These are phyloP conservation scores for Oscheius sp. DNA, from an alignment of 2,888 invertebrate species.

Conservation along the genomic window DNA sequence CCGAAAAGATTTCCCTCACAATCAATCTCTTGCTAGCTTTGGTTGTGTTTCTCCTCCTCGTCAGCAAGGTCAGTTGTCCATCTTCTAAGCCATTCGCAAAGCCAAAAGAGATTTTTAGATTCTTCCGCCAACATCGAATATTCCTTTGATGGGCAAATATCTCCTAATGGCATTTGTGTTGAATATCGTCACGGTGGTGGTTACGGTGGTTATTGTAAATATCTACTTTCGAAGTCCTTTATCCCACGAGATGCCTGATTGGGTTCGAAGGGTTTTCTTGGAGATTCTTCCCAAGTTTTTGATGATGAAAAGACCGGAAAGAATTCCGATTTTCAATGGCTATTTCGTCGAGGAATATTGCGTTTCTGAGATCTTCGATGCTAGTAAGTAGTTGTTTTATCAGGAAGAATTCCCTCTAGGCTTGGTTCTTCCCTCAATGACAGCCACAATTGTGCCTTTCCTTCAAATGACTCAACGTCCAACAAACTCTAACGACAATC, in stretches of 20 bases:
- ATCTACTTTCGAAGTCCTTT: constrained; percentile 96
- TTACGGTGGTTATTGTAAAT: constrained; percentile 75
- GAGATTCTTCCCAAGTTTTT: constrained; percentile 80
- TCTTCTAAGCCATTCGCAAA: neutral
- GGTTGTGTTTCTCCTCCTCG: constrained; percentile 97
- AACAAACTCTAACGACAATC: constrained; percentile 34
- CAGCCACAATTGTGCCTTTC: constrained; percentile 68
- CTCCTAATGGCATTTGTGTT: constrained; percentile 96
- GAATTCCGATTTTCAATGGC: constrained; percentile 63
- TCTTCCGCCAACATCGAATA: constrained; percentile 94
- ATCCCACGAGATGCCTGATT: constrained; percentile 98
- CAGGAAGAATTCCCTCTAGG: constrained; percentile 47
- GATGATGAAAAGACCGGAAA: constrained; percentile 87
- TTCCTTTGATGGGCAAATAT: constrained; percentile 98
- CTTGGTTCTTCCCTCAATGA: constrained; percentile 66
- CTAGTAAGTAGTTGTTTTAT: constrained; percentile 42
- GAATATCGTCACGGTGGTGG: constrained; percentile 97
- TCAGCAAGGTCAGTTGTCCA: constrained; percentile 80
- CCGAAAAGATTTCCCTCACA: constrained; percentile 87
- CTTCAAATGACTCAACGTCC: constrained; percentile 50
- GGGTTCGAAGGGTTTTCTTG: constrained; percentile 89
- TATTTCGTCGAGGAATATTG: constrained; percentile 68
- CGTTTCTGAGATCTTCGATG: constrained; percentile 66
- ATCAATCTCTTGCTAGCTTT: constrained; percentile 91
- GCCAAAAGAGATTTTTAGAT: constrained; percentile 75